Evolutionary conservation across 2,888 invertebrate species (phyloP).

Genomic region (Hemaris fuciformis): DNA sequence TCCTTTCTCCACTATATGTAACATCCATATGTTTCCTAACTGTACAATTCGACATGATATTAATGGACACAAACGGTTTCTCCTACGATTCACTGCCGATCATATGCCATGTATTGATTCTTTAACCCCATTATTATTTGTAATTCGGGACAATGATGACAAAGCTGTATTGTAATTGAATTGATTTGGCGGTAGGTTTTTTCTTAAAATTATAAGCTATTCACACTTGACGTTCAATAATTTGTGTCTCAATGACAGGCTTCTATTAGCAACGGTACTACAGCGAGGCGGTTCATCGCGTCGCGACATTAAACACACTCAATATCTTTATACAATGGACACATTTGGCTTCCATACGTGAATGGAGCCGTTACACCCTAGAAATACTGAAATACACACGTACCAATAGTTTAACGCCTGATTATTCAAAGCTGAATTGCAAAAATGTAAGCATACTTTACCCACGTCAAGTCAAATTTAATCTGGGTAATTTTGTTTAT

Average conservation of each 20-base stretch:
- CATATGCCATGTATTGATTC: background rate
- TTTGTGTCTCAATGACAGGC: slow-evolving; percentile 32
- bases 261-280: slow-evolving; percentile 38
- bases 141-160: slow-evolving; percentile 21
- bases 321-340: background rate
- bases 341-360: slow-evolving; percentile 15
- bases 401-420: background rate
- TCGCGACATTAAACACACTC: slow-evolving; percentile 8
- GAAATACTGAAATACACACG: background rate
- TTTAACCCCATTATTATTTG: background rate
- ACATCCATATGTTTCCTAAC: slow-evolving; percentile 36
- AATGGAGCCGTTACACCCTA: slow-evolving; percentile 17
- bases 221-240: slow-evolving; percentile 33
- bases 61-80: slow-evolving; percentile 7
- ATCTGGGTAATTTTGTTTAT: no score
- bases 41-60: slow-evolving; percentile 31
- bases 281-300: slow-evolving; percentile 19
- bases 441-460: background rate
- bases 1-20: slow-evolving; percentile 28
- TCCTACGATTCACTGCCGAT: background rate
- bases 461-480: no score
- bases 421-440: background rate
- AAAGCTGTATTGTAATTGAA: slow-evolving; percentile 12
- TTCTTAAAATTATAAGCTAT: slow-evolving; percentile 22
- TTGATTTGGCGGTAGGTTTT: slow-evolving; percentile 8